Base-by-base conservation (phyloP, 2,797 vertebrate species). In the Micromesistius poutassou region DNA sequence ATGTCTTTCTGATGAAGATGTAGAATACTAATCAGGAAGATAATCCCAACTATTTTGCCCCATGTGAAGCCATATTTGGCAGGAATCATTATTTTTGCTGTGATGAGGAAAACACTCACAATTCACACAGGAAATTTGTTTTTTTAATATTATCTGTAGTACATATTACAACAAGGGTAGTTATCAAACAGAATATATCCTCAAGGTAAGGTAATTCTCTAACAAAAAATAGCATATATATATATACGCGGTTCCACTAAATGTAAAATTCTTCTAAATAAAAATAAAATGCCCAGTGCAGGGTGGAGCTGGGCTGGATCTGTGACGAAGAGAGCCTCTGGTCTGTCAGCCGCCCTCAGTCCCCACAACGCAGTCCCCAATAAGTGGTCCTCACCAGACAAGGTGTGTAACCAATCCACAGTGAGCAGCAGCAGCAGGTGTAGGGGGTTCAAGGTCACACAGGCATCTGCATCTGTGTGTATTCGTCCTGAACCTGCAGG, bases 401-500 rank as follows among this genome's bases (percentile, higher is more conserved):
- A 5, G 46, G 46, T 55, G 46, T 42, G 40, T 16, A 12, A 55
- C 46, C 4, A 19, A 7, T 55, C 46, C 46, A 55, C 46, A 5
- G 46, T 22, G 46, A 22, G 46, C 46, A 55, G 19, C 33, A 30
- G 10, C 30, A 71, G n/a, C n/a, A 10, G 30, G 71, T 13, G 71
- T 2, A 5, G 71, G 25, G 30, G 7, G 68, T 46, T 4, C 2
- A 0, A 0, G 75, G 66, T 94, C 91, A 97, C 84, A 97, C 95
- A 0, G 96, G 96, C 96, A 97, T 96, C 72, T 95, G 95, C 93
- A 96, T 95, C 89, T 97, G 95, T 0, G 96, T 93, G 88, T 97
- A 97, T 82, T 97, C 96, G 0, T 97, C 96, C 84, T 95, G 94
- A 0, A 94, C 96, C 80, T 97, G 96, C 83, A 94, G 95, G 82